phyloP scores from a whole-genome alignment of 2,888 invertebrate species.

The Orchesella flavescens region DNA sequence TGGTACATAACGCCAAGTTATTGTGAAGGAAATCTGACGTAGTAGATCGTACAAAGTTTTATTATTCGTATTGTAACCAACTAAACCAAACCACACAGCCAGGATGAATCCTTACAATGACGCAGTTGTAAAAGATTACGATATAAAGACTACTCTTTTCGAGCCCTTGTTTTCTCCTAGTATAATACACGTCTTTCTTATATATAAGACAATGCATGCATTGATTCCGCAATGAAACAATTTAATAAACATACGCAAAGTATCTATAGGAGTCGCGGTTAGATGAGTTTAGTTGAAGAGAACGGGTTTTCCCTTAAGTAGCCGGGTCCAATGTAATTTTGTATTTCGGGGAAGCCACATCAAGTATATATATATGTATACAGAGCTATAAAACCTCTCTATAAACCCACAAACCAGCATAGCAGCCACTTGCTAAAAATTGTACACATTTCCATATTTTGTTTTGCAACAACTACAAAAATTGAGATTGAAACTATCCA shows the following conservation, averaged over 20 bases:
- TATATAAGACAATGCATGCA: constrained; percentile 26
- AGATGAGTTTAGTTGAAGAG: constrained; percentile 13
- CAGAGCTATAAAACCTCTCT: too few species aligned
- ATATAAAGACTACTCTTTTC: not conserved
- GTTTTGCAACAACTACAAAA: not conserved
- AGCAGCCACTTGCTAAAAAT: too few species aligned
- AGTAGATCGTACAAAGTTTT: constrained; percentile 17
- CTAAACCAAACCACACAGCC: constrained; percentile 26
- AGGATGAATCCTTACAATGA: constrained; percentile 33
- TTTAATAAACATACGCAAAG: constrained; percentile 43
- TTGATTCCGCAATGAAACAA: constrained; percentile 45
- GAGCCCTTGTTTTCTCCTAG: too few species aligned
- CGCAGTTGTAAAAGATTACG: constrained; percentile 31
- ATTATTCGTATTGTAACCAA: constrained; percentile 48
- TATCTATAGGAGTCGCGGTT: not conserved
- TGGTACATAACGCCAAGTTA: not conserved
- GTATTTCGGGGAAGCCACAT: too few species aligned
- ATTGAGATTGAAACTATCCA: not conserved
- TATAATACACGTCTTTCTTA: constrained; percentile 6
- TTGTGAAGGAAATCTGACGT: not conserved
- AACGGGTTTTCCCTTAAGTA: not conserved
- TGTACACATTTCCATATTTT: not conserved
- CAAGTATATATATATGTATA: too few species aligned
- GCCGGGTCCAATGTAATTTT: not conserved
- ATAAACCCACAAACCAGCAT: too few species aligned